phyloP scores from a whole-genome alignment of 23 tunicate genomes.

The Clavelina lepadiformis region DNA sequence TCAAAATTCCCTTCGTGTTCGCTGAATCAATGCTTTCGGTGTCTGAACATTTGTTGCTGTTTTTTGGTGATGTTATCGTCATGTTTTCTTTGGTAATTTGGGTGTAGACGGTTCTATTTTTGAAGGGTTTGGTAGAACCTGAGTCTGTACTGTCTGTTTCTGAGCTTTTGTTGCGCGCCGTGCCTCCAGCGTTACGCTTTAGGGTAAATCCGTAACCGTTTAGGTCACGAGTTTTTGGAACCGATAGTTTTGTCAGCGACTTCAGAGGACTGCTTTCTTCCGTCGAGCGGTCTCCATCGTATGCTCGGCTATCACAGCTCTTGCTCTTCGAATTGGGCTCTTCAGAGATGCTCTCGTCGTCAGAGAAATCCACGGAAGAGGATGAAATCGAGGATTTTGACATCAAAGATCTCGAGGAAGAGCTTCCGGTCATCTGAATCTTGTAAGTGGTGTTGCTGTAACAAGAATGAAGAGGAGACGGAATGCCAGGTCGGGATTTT shows the following conservation, averaged over 20 bases:
- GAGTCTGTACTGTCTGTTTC: too few relatives aligned
- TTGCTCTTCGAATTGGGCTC: too few relatives aligned
- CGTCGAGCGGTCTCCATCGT: neutral
- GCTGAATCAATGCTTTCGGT: neutral
- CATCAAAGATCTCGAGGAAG: neutral
- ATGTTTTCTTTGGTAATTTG: too few relatives aligned
- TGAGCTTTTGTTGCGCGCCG: too few relatives aligned
- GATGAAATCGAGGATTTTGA: neutral
- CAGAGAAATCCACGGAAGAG: slow-evolving; percentile 1
- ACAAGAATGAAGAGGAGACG: slow-evolving; percentile 26
- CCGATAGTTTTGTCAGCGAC: too few relatives aligned
- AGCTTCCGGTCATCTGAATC: neutral
- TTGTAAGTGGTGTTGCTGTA: slow-evolving; percentile 12
- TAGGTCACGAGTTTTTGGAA: too few relatives aligned
- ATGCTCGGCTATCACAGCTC: too few relatives aligned
- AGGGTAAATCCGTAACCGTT: too few relatives aligned
- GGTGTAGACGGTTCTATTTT: too few relatives aligned
- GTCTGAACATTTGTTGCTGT: neutral
- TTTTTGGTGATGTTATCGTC: neutral
- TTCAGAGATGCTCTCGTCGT: slow-evolving; percentile 12
- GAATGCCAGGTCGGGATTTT: slow-evolving; percentile 10
- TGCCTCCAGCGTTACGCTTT: too few relatives aligned
- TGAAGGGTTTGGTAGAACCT: too few relatives aligned
- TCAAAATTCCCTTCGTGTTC: neutral
- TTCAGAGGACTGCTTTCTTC: neutral